Percentiles rank a stretch among this genome's conserved stretches.
Conservation (phyloP, 2,797 vertebrate genomes). For the Loriculus beryllinus region DNA sequence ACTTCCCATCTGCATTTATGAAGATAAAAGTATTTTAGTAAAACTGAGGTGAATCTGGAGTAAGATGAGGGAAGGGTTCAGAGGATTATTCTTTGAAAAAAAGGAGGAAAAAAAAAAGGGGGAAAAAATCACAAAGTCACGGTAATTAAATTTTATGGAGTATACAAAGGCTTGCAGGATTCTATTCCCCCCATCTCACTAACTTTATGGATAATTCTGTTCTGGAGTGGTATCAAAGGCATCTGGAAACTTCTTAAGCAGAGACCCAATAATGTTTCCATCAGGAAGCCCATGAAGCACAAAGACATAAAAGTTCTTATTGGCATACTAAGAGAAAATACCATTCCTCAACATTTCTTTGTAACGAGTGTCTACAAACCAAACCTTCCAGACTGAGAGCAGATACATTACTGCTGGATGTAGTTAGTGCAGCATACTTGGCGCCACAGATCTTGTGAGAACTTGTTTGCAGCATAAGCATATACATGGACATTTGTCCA, state of each 20-base stretch:
- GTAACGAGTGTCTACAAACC: background rate
- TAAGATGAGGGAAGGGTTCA: background rate
- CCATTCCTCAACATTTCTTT: background rate
- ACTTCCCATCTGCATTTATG: background rate
- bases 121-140: background rate
- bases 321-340: background rate
- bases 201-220: background rate
- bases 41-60: background rate
- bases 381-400: background rate
- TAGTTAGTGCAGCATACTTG: background rate
- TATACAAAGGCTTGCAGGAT: background rate
- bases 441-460: background rate
- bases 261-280: background rate
- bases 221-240: background rate
- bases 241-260: background rate
- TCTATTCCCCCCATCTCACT: background rate
- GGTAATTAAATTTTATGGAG: background rate
- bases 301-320: background rate
- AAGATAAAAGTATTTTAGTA: background rate
- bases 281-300: background rate
- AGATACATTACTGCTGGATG: too few species aligned
- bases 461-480: background rate
- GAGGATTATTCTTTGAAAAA: background rate
- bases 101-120: accelerated
- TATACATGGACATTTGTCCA: too few species aligned